Conservation (phyloP, 2,797 vertebrate species). For the Atherinosoma microstoma region DNA sequence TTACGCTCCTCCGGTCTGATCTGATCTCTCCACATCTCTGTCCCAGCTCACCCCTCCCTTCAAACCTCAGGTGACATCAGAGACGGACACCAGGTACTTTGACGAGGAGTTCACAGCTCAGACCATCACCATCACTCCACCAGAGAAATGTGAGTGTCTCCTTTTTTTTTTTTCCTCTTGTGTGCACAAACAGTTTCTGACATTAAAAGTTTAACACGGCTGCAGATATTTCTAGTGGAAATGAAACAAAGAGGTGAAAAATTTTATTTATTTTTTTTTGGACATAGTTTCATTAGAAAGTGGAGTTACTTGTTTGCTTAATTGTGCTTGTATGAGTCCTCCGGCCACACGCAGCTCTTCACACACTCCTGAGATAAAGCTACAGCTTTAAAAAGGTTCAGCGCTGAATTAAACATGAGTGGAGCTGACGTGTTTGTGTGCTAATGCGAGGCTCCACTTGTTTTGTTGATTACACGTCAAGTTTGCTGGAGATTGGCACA, state of each 20-base stretch:
- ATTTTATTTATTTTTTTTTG: not conserved
- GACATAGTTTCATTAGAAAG: not conserved
- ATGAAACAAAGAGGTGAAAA: not conserved
- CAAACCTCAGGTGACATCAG: slow-evolving; percentile 98
- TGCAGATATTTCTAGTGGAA: slow-evolving; percentile 7
- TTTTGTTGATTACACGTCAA: slow-evolving; percentile 57
- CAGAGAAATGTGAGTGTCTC: slow-evolving; percentile 94
- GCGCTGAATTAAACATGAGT: slow-evolving; percentile 70
- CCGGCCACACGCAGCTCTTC: slow-evolving; percentile 53
- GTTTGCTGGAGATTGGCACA: slow-evolving; percentile 45
- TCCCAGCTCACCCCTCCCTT: slow-evolving; percentile 94
- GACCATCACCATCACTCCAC: slow-evolving; percentile 98
- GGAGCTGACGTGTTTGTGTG: slow-evolving; percentile 34
- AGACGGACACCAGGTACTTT: slow-evolving; percentile 98
- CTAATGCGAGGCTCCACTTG: slow-evolving; percentile 55
- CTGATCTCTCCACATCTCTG: slow-evolving; percentile 18
- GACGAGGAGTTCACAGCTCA: slow-evolving; percentile 99
- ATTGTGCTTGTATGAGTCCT: slow-evolving; percentile 48
- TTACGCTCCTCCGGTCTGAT: not conserved
- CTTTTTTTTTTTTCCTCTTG: not conserved
- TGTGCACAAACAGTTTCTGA: not conserved
- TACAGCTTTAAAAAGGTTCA: slow-evolving; percentile 45
- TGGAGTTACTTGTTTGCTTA: slow-evolving; percentile 46
- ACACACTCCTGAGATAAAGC: slow-evolving; percentile 54
- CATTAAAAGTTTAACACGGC: not conserved